Percentiles rank a stretch among this genome's conserved stretches.
phyloP scores from a whole-genome alignment of 2,888 invertebrate genomes.

The Beris morrisii region DNA sequence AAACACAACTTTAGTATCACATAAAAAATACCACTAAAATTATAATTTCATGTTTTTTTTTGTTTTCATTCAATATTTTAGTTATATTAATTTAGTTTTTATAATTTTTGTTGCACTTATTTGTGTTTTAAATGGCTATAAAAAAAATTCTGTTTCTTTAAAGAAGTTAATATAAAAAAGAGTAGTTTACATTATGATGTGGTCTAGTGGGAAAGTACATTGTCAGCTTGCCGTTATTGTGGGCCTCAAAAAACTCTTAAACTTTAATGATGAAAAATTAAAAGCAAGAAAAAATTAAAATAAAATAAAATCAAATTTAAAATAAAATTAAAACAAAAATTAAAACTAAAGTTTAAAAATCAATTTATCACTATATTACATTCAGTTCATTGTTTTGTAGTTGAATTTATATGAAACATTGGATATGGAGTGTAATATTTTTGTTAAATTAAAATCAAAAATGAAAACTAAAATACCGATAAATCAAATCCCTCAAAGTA shows the following conservation, averaged over 20 bases:
- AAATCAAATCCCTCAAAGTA: slow-evolving; percentile 56
- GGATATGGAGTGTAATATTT: slow-evolving; percentile 20
- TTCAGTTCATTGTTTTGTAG: slow-evolving; percentile 4
- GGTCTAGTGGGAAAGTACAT: slow-evolving; percentile 59
- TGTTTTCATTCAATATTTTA: too few species aligned
- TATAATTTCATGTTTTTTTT: too few species aligned
- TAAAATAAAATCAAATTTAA: slow-evolving; percentile 32
- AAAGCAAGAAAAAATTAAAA: slow-evolving; percentile 27
- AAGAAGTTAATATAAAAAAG: slow-evolving; percentile 45
- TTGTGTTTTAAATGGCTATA: too few species aligned
- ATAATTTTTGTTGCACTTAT: too few species aligned
- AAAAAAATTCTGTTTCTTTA: too few species aligned
- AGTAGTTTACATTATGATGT: slow-evolving; percentile 55
- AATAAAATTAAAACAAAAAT: slow-evolving; percentile 32
- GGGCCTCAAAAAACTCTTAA: slow-evolving; percentile 56
- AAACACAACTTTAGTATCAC: too few species aligned
- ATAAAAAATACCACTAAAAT: too few species aligned
- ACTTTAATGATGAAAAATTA: slow-evolving; percentile 36
- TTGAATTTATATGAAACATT: neutral
- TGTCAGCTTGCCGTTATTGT: slow-evolving; percentile 72
- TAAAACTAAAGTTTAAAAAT: slow-evolving; percentile 23
- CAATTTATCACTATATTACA: slow-evolving; percentile 31
- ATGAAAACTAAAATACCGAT: slow-evolving; percentile 31
- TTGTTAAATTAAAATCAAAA: slow-evolving; percentile 21
- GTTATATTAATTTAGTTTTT: too few species aligned